A percentile compares a stretch with the other conserved stretches of the same genome.
Conservation (phyloP, 2,888 invertebrate species). For the Acanthoscelides obtectus region DNA sequence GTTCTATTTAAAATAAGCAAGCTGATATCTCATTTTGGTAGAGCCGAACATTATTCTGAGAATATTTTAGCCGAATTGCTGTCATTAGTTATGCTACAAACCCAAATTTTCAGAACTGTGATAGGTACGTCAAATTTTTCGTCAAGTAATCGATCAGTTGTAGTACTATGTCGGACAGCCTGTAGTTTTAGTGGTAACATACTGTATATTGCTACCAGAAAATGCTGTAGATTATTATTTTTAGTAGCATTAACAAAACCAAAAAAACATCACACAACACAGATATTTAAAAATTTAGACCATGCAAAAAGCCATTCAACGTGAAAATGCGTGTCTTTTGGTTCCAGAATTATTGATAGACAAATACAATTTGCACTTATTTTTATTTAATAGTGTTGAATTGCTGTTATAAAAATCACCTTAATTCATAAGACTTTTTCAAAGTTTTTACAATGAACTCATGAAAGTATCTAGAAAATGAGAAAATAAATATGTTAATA, state of each 20-base stretch:
- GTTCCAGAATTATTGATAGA: not conserved
- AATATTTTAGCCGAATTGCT: too few relatives aligned
- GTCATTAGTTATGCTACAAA: too few relatives aligned
- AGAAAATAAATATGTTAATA: constrained; percentile 19
- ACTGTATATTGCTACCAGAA: too few relatives aligned
- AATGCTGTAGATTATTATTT: too few relatives aligned
- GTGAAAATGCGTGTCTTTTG: not conserved
- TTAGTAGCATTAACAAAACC: not conserved
- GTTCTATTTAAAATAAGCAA: too few relatives aligned
- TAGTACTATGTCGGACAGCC: too few relatives aligned
- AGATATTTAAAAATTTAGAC: not conserved
- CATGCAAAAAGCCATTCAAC: not conserved
- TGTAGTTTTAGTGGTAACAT: too few relatives aligned
- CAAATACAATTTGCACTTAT: not conserved
- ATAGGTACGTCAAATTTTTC: too few relatives aligned
- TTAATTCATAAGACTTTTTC: constrained; percentile 24
- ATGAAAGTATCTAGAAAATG: constrained; percentile 37
- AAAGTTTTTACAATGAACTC: constrained; percentile 29
- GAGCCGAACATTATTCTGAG: too few relatives aligned
- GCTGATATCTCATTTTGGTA: too few relatives aligned
- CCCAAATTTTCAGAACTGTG: too few relatives aligned
- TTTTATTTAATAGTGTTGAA: not conserved
- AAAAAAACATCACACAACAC: not conserved
- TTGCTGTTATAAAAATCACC: constrained; percentile 22
- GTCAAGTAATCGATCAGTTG: too few relatives aligned